A percentile compares a stretch with the other conserved stretches of the same genome.
phyloP scores from a whole-genome alignment of 2,113 vertebrate genomes.

The Cisticola juncidis region DNA sequence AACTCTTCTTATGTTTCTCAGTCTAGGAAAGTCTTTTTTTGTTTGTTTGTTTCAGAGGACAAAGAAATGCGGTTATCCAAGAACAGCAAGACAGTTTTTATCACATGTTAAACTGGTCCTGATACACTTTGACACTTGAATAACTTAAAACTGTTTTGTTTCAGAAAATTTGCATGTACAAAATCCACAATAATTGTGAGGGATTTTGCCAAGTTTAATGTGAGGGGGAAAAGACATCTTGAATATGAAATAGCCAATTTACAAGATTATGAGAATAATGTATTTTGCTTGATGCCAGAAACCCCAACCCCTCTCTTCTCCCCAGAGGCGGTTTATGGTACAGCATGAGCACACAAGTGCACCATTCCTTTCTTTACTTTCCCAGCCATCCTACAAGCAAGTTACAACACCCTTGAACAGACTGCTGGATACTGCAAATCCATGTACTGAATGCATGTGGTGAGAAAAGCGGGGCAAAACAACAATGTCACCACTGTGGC shows the following conservation, averaged over 20 bases:
- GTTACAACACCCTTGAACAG: not conserved
- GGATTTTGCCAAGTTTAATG: not conserved
- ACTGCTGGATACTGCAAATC: not conserved
- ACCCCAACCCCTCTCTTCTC: not conserved
- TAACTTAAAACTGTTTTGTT: constrained; percentile 1
- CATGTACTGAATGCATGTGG: rapidly evolving
- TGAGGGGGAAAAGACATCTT: not conserved
- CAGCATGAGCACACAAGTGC: not conserved
- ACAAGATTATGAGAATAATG: not conserved
- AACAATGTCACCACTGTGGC: not conserved
- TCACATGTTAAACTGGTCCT: not conserved
- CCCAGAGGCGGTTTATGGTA: not conserved
- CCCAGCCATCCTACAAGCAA: not conserved
- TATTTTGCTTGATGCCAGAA: not conserved
- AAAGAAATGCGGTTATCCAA: not conserved
- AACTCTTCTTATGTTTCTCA: not conserved
- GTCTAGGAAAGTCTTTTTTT: not conserved
- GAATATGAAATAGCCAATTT: not conserved
- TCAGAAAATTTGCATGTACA: not conserved
- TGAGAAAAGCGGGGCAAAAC: not conserved
- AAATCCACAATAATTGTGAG: not conserved
- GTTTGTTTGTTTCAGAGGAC: not conserved
- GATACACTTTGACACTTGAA: not conserved
- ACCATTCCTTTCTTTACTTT: not conserved
- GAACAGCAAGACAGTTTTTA: not conserved